A percentile compares a stretch with the other conserved stretches of the same genome.
These are phyloP conservation scores for Craniophora ligustri DNA, from an alignment of 2,888 invertebrate genomes.

Conservation along the genomic window DNA sequence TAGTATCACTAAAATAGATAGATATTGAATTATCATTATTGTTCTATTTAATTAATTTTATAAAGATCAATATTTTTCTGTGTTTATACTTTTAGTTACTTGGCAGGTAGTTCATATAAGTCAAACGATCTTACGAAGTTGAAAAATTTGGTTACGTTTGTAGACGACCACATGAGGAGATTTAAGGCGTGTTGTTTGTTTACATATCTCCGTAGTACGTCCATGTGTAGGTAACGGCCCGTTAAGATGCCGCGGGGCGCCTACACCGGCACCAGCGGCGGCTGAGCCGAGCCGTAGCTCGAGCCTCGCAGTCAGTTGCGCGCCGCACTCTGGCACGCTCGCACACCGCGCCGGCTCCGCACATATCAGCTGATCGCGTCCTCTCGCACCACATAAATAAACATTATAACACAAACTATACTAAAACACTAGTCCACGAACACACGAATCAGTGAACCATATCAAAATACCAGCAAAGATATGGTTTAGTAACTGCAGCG, in stretches of 20 bases:
- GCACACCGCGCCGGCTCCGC: slow-evolving; percentile 60
- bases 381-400: slow-evolving; percentile 67
- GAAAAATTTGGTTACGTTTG: slow-evolving; percentile 52
- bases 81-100: neutral
- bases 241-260: slow-evolving; percentile 70
- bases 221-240: slow-evolving; percentile 81
- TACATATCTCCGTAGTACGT: slow-evolving; percentile 82
- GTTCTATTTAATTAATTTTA: too few species aligned
- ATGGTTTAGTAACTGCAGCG: slow-evolving; percentile 60
- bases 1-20: neutral
- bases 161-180: slow-evolving; percentile 48
- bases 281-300: slow-evolving; percentile 26
- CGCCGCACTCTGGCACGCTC: slow-evolving; percentile 76
- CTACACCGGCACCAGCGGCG: slow-evolving; percentile 40
- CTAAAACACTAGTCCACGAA: slow-evolving; percentile 39
- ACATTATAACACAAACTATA: slow-evolving; percentile 62
- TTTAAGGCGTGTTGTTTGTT: slow-evolving; percentile 78
- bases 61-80: too few species aligned
- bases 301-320: slow-evolving; percentile 76
- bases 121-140: slow-evolving; percentile 35
- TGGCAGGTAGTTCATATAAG: slow-evolving; percentile 22
- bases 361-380: slow-evolving; percentile 79
- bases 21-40: too few species aligned
- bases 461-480: slow-evolving; percentile 49
- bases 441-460: slow-evolving; percentile 35